Evolutionary conservation across 2,113 vertebrate genomes (phyloP).

Genomic region (Leptobrachium leishanense): DNA sequence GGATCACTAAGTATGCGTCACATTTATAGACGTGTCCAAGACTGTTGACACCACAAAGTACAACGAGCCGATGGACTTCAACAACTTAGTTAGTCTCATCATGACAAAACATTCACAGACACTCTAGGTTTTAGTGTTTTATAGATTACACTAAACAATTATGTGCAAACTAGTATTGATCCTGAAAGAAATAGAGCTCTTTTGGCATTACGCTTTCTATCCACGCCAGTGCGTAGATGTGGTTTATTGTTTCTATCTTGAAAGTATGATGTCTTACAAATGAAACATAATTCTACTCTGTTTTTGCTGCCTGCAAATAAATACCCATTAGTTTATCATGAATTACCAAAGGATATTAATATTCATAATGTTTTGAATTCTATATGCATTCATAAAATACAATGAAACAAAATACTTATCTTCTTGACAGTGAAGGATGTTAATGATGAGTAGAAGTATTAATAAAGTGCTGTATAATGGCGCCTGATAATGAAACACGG

Average conservation of each 20-base stretch:
- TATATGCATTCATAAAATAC: not conserved
- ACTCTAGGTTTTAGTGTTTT: constrained; percentile 61
- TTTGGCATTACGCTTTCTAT: constrained; percentile 58
- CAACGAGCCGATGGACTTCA: constrained; percentile 55
- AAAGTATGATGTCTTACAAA: constrained; percentile 59
- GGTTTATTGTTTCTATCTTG: constrained; percentile 61
- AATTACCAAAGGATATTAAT: constrained; percentile 7
- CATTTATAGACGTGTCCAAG: constrained; percentile 46
- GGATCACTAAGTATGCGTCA: constrained; percentile 33
- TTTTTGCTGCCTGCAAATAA: not conserved
- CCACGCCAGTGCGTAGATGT: constrained; percentile 60
- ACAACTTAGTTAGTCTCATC: constrained; percentile 50
- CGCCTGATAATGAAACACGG: no score
- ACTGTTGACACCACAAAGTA: constrained; percentile 46
- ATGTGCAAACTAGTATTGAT: constrained; percentile 71
- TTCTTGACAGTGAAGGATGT: constrained; percentile 5
- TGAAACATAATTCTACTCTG: constrained; percentile 53
- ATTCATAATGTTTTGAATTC: constrained; percentile 27
- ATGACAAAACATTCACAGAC: constrained; percentile 45
- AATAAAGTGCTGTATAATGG: not conserved
- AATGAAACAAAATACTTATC: constrained; percentile 5
- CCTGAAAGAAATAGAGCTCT: constrained; percentile 69
- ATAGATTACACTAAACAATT: constrained; percentile 61
- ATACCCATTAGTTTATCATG: not conserved
- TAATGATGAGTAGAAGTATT: not conserved